Percentiles rank a stretch among this genome's conserved stretches.
Conservation (phyloP, 2,888 invertebrate genomes). For the Drosophila sordidula region DNA sequence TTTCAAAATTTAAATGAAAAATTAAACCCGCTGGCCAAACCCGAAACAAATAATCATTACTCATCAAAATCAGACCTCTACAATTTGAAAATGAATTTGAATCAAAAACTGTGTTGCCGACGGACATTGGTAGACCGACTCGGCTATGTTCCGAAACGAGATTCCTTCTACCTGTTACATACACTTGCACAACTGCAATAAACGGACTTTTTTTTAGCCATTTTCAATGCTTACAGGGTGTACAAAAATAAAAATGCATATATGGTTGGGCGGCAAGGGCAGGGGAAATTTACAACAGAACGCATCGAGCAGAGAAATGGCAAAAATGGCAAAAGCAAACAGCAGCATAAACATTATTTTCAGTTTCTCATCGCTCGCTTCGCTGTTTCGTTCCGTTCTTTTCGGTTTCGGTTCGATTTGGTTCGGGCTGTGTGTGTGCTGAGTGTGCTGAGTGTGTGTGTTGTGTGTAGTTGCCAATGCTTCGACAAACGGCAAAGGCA, state of each 20-base stretch:
- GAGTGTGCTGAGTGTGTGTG: background rate
- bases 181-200: background rate
- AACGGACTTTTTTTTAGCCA: background rate
- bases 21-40: too few relatives aligned
- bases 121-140: background rate
- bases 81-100: background rate
- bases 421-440: conserved; percentile 30
- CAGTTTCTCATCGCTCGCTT: conserved; percentile 63
- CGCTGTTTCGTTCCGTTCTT: conserved; percentile 20
- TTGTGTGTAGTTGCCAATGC: conserved; percentile 41
- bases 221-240: conserved; percentile 1
- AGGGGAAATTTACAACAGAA: conserved; percentile 34
- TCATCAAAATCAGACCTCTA: too few relatives aligned
- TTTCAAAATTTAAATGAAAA: too few relatives aligned
- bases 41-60: too few relatives aligned
- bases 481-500: conserved; percentile 52
- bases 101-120: background rate
- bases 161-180: background rate
- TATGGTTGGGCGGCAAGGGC: background rate
- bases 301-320: conserved; percentile 59
- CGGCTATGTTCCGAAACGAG: background rate
- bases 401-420: conserved; percentile 42
- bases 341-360: conserved; percentile 81
- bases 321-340: conserved; percentile 78
- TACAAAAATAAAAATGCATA: conserved; percentile 18